Percentiles rank a stretch among this genome's conserved stretches.
phyloP scores from a whole-genome alignment of 2,113 vertebrate genomes.

The Polypterus bichir region DNA sequence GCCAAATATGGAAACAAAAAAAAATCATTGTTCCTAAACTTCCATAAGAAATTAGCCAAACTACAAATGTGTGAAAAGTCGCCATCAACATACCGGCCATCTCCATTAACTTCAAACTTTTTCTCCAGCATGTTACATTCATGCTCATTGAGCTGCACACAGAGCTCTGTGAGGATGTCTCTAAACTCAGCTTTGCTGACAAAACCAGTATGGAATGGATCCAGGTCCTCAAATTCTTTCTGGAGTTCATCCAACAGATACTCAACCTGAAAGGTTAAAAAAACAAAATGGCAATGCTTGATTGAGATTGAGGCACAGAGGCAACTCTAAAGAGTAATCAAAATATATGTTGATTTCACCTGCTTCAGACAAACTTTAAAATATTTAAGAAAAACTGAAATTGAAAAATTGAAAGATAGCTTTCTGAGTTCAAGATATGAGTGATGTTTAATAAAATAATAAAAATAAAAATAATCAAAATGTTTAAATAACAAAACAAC shows the following conservation, averaged over 20 bases:
- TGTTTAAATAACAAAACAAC: no score
- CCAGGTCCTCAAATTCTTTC: conserved; percentile 28
- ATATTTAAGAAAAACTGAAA: no score
- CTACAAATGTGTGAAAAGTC: neutral
- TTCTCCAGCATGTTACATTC: conserved; percentile 23
- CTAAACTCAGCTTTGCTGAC: conserved; percentile 29
- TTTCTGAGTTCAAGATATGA: no score
- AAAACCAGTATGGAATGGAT: conserved; percentile 24
- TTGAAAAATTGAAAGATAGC: no score
- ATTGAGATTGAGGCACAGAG: no score
- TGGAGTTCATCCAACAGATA: conserved; percentile 24
- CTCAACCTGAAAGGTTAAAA: conserved; percentile 22
- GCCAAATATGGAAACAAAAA: neutral
- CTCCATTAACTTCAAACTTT: conserved; percentile 26
- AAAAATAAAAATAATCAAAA: no score
- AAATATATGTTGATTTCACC: no score
- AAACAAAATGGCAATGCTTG: neutral
- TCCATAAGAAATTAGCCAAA: no score
- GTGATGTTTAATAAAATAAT: no score
- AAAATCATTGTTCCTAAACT: neutral
- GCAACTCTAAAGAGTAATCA: neutral
- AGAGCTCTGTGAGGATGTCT: conserved; percentile 25
- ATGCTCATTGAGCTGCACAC: conserved; percentile 22
- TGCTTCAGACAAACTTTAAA: no score
- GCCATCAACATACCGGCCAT: conserved; percentile 19